Conservation (phyloP, 30 jellyfish, hydroid and myxozoan genomes). For the Cassiopea xamachana region DNA sequence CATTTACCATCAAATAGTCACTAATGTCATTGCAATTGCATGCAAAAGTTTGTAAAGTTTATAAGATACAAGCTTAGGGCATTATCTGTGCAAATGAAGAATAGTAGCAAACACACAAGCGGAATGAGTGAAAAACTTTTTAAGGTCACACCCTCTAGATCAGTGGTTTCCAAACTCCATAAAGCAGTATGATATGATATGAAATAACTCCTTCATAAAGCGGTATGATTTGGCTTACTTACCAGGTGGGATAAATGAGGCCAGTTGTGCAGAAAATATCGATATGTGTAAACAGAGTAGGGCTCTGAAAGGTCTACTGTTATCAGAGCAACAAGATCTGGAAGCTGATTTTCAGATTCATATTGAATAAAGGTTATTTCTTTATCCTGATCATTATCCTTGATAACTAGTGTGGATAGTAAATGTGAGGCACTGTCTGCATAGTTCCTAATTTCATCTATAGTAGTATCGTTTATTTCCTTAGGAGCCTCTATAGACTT, state of each 20-base stretch:
- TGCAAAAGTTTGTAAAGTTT: too few relatives aligned
- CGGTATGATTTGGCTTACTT: slow-evolving; percentile 21
- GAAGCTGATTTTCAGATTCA: slow-evolving; percentile 78
- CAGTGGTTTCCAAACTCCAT: neutral
- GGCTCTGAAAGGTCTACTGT: slow-evolving; percentile 94
- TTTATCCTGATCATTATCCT: slow-evolving; percentile 49
- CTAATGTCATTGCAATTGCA: too few relatives aligned
- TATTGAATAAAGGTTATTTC: slow-evolving; percentile 68
- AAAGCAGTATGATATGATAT: neutral
- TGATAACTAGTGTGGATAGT: slow-evolving; percentile 51
- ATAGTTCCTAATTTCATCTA: neutral
- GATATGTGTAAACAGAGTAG: slow-evolving; percentile 87
- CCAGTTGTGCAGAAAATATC: slow-evolving; percentile 95
- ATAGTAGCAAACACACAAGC: too few relatives aligned
- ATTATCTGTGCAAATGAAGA: too few relatives aligned
- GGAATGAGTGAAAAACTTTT: too few relatives aligned
- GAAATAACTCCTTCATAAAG: neutral
- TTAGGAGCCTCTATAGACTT: neutral
- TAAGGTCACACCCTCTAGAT: too few relatives aligned
- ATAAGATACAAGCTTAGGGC: too few relatives aligned
- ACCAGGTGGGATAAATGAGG: slow-evolving; percentile 95
- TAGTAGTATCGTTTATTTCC: neutral
- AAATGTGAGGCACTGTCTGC: slow-evolving; percentile 12
- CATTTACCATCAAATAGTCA: too few relatives aligned
- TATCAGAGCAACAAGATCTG: slow-evolving; percentile 87